These are phyloP conservation scores for Tinamus guttatus DNA, from an alignment of 2,113 vertebrate genomes.

Conservation along the genomic window DNA sequence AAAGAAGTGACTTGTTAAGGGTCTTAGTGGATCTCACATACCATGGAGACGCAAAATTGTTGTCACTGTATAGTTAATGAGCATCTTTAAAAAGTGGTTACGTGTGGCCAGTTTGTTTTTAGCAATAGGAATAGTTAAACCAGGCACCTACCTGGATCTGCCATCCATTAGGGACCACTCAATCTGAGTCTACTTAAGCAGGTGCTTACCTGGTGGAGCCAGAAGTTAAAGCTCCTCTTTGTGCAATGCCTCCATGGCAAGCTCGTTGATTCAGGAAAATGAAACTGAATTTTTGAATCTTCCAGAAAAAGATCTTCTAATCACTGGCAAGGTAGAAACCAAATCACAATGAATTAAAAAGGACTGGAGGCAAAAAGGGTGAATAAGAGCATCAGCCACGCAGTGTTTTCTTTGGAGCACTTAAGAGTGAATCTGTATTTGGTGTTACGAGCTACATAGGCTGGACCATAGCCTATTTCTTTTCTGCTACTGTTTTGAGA, in stretches of 20 bases:
- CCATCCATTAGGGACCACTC: fast-evolving
- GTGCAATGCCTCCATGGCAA: background rate
- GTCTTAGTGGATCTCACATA: background rate
- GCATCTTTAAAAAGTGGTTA: background rate
- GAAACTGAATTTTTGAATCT: background rate
- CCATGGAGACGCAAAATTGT: background rate
- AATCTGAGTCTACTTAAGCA: background rate
- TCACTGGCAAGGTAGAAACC: background rate
- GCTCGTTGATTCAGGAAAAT: background rate
- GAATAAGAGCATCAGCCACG: background rate
- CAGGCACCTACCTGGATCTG: background rate
- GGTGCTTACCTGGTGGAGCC: background rate
- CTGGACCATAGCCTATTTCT: background rate
- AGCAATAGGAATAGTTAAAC: background rate
- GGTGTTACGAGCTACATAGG: background rate
- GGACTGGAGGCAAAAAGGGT: background rate
- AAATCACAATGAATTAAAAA: background rate
- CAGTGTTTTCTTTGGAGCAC: background rate
- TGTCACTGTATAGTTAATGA: background rate
- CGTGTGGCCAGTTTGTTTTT: background rate
- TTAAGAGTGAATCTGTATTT: background rate
- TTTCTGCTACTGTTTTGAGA: background rate
- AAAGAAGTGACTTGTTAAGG: background rate
- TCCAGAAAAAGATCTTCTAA: background rate
- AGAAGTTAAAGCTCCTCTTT: background rate